Evolutionary conservation across 2,888 invertebrate genomes (phyloP).

Genomic region (Watsonalla cultraria): DNA sequence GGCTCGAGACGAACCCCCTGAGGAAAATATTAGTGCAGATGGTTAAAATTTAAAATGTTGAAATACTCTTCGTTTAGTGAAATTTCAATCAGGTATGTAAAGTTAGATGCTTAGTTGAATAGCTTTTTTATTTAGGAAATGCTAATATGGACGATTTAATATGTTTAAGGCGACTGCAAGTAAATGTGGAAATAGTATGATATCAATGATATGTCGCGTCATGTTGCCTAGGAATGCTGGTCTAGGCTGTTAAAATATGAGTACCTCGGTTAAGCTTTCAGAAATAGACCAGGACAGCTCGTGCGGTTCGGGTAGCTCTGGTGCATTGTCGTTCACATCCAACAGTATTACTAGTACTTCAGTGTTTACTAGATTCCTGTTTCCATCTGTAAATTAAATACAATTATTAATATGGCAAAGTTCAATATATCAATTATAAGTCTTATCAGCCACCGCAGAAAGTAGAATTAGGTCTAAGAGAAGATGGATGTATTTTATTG

Average conservation of each 20-base stretch:
- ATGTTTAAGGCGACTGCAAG: no score
- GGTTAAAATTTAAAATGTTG: neutral
- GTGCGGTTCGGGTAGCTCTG: constrained; percentile 57
- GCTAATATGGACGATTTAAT: no score
- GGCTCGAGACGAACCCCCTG: constrained; percentile 44
- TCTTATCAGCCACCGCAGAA: no score
- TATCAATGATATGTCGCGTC: no score
- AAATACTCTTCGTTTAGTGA: no score
- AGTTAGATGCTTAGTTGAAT: no score
- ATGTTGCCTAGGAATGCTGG: neutral
- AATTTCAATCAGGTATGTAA: no score
- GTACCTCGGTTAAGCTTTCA: constrained; percentile 46
- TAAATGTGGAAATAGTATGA: no score
- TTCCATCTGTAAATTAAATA: constrained; percentile 43
- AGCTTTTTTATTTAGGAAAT: no score
- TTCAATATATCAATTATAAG: no score
- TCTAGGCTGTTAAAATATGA: neutral
- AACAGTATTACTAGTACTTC: constrained; percentile 66
- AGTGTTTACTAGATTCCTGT: constrained; percentile 49
- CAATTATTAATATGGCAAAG: neutral
- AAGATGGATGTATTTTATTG: no score
- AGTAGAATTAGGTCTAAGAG: no score
- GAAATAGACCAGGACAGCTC: constrained; percentile 46
- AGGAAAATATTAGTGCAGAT: constrained; percentile 1
- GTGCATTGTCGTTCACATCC: constrained; percentile 82